phyloP scores from a whole-genome alignment of 2,888 invertebrate species.

The Dicranocentrus wangi region DNA sequence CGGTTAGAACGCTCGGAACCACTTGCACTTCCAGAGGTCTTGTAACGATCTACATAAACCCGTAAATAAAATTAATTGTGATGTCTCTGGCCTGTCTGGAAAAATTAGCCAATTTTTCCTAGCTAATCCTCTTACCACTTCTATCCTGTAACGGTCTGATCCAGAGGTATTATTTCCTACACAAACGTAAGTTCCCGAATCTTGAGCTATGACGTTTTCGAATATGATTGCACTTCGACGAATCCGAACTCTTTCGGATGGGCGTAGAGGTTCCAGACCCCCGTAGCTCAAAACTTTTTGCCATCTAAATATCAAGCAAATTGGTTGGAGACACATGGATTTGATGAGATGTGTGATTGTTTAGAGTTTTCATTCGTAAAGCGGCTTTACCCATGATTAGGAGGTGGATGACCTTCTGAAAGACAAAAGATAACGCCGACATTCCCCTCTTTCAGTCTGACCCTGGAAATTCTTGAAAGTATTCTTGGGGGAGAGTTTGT shows the following conservation, averaged over 20 bases:
- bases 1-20: conserved; percentile 69
- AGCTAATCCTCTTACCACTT: conserved; percentile 51
- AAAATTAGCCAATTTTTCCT: too few species aligned
- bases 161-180: conserved; percentile 74
- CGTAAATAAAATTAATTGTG: too few species aligned
- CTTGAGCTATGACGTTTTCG: conserved; percentile 72
- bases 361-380: too few species aligned
- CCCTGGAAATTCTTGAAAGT: conserved; percentile 54
- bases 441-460: conserved; percentile 74
- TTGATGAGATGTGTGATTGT: too few species aligned
- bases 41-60: conserved; percentile 69
- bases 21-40: conserved; percentile 71
- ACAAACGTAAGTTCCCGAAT: conserved; percentile 74
- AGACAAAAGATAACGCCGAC: conserved; percentile 77
- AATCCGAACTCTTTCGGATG: conserved; percentile 73
- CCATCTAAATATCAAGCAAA: conserved; percentile 78
- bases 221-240: conserved; percentile 75
- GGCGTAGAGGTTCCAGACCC: conserved; percentile 77
- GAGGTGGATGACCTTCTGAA: conserved; percentile 76
- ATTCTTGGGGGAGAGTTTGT: conserved; percentile 59
- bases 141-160: conserved; percentile 69
- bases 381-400: conserved; percentile 73
- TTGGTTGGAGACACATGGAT: too few species aligned
- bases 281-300: conserved; percentile 83
- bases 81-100: too few species aligned